A percentile compares a stretch with the other conserved stretches of the same genome.
These are phyloP conservation scores for Rhagoletis zephyria DNA, from an alignment of 1,140 invertebrate species.

Conservation along the genomic window DNA sequence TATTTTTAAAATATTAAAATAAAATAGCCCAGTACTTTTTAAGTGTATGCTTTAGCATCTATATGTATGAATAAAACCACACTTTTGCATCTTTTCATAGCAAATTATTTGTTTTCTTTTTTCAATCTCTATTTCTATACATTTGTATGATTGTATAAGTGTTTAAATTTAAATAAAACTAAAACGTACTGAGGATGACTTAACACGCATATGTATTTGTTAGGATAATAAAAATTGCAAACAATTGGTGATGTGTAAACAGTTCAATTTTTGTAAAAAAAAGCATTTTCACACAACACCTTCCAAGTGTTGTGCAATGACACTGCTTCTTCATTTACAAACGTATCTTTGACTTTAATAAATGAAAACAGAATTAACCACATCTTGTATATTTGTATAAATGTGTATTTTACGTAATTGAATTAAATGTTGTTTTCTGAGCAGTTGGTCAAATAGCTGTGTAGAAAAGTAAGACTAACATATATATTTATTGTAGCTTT, in stretches of 20 bases:
- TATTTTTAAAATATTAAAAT: background rate
- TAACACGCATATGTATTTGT: conserved; percentile 12
- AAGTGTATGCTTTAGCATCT: background rate
- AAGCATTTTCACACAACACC: background rate
- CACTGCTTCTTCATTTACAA: background rate
- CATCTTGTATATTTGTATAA: background rate
- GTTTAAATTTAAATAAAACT: conserved; percentile 37
- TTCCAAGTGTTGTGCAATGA: background rate
- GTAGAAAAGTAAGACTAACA: too few relatives aligned
- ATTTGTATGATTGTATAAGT: conserved; percentile 27
- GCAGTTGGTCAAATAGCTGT: too few relatives aligned
- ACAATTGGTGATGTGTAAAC: background rate
- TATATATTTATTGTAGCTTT: too few relatives aligned
- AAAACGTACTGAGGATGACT: conserved; percentile 24
- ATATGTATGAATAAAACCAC: conserved; percentile 3
- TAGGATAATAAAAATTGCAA: background rate
- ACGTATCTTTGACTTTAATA: conserved; percentile 9
- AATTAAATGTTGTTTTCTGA: background rate
- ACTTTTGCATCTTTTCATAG: conserved; percentile 18
- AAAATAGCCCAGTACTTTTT: background rate
- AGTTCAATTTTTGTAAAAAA: background rate
- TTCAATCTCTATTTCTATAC: conserved; percentile 37
- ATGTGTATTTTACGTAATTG: background rate
- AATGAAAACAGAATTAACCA: background rate
- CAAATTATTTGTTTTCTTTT: conserved; percentile 20